Evolutionary conservation across 2,797 vertebrate genomes (phyloP).

Genomic region (Gallirallus australis): DNA sequence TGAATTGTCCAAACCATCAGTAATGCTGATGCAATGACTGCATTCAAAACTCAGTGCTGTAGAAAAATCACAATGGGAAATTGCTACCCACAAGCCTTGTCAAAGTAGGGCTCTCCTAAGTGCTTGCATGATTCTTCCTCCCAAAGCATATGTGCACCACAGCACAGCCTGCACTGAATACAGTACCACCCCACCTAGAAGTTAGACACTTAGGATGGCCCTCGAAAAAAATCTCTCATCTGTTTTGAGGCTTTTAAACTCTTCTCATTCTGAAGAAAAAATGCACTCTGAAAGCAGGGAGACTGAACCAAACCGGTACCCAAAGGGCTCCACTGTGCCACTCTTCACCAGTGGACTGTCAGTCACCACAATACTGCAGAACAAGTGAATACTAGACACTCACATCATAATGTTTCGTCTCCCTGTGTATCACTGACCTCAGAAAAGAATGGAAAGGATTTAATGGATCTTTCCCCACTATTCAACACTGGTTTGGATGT

Average conservation of each 20-base stretch:
- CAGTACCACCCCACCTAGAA: background rate
- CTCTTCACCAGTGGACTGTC: background rate
- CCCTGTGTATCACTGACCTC: background rate
- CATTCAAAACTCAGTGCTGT: background rate
- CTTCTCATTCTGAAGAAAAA: background rate
- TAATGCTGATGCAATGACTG: background rate
- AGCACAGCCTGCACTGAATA: background rate
- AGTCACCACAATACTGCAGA: background rate
- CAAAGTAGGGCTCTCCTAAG: background rate
- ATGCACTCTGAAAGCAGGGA: background rate
- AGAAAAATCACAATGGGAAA: background rate
- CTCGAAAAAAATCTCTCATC: background rate
- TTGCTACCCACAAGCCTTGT: accelerated
- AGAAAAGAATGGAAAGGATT: background rate
- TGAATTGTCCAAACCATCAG: background rate
- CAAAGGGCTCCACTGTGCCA: background rate
- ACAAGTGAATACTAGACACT: background rate
- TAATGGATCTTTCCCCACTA: background rate
- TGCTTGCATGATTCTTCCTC: background rate
- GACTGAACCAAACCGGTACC: background rate
- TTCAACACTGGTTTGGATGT: background rate
- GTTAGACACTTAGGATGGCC: background rate
- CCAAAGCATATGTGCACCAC: background rate
- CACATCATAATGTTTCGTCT: background rate
- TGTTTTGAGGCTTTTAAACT: background rate